Conservation (phyloP, 64 coral and sea anemone genomes). For the Dendronephthya gigantea region DNA sequence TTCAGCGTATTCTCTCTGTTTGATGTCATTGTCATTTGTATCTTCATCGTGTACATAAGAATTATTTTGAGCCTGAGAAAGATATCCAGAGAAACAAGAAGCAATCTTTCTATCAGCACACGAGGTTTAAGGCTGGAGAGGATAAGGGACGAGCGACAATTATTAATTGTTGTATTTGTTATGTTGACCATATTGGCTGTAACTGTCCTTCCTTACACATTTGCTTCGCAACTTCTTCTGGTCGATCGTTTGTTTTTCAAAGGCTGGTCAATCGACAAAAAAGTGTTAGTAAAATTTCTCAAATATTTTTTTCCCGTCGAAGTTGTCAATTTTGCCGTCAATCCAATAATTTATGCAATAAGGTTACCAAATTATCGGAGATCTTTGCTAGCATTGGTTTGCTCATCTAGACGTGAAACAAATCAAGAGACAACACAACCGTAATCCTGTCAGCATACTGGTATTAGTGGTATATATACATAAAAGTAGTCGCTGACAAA, state of each 20-base stretch:
- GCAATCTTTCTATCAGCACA: neutral
- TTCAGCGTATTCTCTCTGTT: neutral
- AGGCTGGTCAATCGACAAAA: neutral
- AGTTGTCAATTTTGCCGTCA: neutral
- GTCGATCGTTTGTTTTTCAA: neutral
- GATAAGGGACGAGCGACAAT: neutral
- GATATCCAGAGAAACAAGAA: neutral
- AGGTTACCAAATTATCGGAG: neutral
- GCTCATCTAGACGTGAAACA: neutral
- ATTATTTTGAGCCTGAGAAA: neutral
- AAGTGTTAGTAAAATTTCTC: neutral
- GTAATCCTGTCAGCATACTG: too few species aligned
- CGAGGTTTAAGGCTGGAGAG: neutral
- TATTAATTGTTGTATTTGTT: neutral
- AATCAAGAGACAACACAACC: too few species aligned
- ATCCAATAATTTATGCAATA: conserved; percentile 1
- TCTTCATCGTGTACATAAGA: neutral
- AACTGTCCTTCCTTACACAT: neutral
- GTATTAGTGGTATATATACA: too few species aligned
- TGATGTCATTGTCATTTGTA: neutral
- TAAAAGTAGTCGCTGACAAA: too few species aligned
- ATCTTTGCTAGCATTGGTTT: neutral
- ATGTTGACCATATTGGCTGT: neutral
- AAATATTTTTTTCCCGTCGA: neutral
- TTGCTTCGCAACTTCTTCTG: neutral